These are phyloP conservation scores for Otus scops DNA, from an alignment of 2,797 vertebrate species.

Conservation along the genomic window DNA sequence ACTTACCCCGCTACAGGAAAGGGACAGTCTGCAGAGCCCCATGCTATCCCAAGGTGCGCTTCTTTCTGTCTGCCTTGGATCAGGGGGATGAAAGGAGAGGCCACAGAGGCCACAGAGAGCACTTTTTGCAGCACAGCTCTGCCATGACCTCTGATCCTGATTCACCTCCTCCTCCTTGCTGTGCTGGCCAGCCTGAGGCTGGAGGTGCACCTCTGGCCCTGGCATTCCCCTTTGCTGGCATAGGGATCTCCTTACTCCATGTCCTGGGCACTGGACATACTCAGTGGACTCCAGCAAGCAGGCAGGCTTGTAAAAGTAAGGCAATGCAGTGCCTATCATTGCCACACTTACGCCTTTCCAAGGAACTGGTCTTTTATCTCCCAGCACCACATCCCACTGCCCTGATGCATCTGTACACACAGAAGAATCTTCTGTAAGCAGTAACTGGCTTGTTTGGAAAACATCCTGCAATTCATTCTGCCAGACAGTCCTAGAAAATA, in stretches of 20 bases:
- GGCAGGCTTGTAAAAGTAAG: neutral
- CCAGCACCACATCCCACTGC: neutral
- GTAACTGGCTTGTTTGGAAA: neutral
- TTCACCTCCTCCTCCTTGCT: neutral
- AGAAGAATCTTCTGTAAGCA: neutral
- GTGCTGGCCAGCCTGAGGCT: neutral
- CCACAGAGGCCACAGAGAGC: neutral
- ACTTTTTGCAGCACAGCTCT: neutral
- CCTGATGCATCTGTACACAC: neutral
- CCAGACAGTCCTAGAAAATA: neutral
- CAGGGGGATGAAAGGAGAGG: neutral
- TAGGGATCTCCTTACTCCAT: neutral
- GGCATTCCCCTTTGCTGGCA: neutral
- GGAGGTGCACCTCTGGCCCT: neutral
- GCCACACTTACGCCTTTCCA: neutral
- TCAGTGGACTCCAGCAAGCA: neutral
- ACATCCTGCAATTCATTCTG: neutral
- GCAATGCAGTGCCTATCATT: neutral
- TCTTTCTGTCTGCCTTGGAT: neutral
- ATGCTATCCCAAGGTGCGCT: neutral
- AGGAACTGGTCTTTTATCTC: neutral
- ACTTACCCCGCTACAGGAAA: fast-evolving
- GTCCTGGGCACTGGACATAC: neutral
- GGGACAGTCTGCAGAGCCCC: neutral
- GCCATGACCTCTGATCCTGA: neutral